A percentile compares a stretch with the other conserved stretches of the same genome.
Evolutionary conservation across 2,797 vertebrate genomes (phyloP).

Genomic region (Rhadinocentrus ornatus): DNA sequence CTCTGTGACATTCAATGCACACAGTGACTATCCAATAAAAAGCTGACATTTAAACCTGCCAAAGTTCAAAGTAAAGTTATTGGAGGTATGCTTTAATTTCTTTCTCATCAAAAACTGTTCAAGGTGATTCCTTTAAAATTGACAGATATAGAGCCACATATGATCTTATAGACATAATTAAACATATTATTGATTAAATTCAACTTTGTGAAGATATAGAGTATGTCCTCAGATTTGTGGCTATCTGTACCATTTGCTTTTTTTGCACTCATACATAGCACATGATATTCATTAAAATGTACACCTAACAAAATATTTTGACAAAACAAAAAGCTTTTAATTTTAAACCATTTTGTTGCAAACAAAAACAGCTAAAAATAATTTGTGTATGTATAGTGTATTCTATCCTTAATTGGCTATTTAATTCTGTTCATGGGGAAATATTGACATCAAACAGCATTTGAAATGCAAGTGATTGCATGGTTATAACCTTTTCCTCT

Average conservation of each 20-base stretch:
- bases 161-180: background rate
- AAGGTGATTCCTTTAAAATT: background rate
- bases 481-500: slow-evolving; percentile 40
- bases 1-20: background rate
- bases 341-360: background rate
- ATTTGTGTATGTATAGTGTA: slow-evolving; percentile 1
- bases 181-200: background rate
- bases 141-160: background rate
- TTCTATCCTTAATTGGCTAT: slow-evolving; percentile 14
- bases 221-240: background rate
- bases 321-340: background rate
- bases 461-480: slow-evolving; percentile 23
- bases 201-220: background rate
- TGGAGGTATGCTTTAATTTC: background rate
- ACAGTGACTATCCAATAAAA: background rate
- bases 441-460: slow-evolving; percentile 35
- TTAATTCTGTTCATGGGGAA: background rate
- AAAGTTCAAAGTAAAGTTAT: background rate
- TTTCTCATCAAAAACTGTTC: background rate
- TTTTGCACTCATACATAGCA: too few species aligned
- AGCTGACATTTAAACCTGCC: background rate
- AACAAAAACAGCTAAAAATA: slow-evolving; percentile 2
- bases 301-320: too few species aligned
- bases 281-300: too few species aligned
- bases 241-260: too few species aligned